These are phyloP conservation scores for Centruroides sculpturatus DNA, from an alignment of 1,140 invertebrate species.

Conservation along the genomic window DNA sequence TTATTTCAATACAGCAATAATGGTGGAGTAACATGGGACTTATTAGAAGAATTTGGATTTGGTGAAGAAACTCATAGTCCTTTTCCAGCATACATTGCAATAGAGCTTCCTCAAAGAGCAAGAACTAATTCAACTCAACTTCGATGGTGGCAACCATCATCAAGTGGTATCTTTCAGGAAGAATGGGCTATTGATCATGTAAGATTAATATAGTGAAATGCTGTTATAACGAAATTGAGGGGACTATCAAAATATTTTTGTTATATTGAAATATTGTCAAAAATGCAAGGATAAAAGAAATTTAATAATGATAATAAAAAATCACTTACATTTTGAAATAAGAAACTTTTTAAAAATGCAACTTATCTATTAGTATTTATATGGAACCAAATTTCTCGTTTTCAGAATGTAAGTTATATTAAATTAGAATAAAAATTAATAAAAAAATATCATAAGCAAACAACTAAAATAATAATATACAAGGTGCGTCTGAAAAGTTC, in stretches of 20 bases:
- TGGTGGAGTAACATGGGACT: slow-evolving; percentile 34
- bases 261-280: too few relatives aligned
- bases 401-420: too few relatives aligned
- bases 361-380: not conserved
- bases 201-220: not conserved
- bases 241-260: too few relatives aligned
- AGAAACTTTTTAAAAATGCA: not conserved
- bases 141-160: slow-evolving; percentile 32
- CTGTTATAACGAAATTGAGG: not conserved
- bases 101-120: slow-evolving; percentile 12
- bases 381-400: too few relatives aligned
- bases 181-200: slow-evolving; percentile 19
- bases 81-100: slow-evolving; percentile 11
- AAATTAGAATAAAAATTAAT: too few relatives aligned
- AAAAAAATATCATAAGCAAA: too few relatives aligned
- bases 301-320: not conserved
- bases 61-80: slow-evolving; percentile 12
- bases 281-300: too few relatives aligned
- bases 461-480: too few relatives aligned
- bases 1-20: slow-evolving; percentile 35
- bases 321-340: too few relatives aligned
- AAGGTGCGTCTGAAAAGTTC: too few relatives aligned
- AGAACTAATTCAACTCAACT: slow-evolving; percentile 19
- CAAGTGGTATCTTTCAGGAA: slow-evolving; percentile 25
- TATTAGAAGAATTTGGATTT: slow-evolving; percentile 29